phyloP scores from a whole-genome alignment of 1,140 invertebrate genomes.

The Tetramorium parvispinum region DNA sequence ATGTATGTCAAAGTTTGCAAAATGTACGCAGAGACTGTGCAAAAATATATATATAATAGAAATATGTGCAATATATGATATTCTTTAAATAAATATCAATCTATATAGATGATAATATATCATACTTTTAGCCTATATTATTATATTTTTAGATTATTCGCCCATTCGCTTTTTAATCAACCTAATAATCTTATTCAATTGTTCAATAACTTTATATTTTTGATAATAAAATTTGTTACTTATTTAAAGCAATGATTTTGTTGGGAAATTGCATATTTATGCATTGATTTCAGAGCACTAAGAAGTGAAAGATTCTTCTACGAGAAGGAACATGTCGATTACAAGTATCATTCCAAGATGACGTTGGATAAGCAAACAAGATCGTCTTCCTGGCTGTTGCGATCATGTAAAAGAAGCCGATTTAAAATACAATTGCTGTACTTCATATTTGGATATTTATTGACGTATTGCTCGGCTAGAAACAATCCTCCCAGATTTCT shows the following conservation, averaged over 20 bases:
- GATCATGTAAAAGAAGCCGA: conserved; percentile 71
- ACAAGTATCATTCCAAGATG: conserved; percentile 62
- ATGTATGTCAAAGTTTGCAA: background rate
- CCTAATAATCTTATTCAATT: background rate
- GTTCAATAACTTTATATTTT: conserved; percentile 1
- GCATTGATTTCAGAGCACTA: conserved; percentile 9
- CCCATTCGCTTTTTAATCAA: background rate
- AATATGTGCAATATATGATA: background rate
- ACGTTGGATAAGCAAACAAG: conserved; percentile 59
- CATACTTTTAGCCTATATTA: background rate
- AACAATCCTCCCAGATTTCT: conserved; percentile 94
- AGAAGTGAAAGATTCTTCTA: background rate
- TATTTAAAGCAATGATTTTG: background rate
- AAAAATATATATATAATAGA: background rate
- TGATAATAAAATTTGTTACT: background rate
- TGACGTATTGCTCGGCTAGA: conserved; percentile 77
- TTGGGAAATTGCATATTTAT: background rate
- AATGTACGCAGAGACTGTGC: background rate
- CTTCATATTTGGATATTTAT: conserved; percentile 56
- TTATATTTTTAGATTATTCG: background rate
- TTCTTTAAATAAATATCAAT: background rate
- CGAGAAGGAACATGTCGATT: conserved; percentile 57
- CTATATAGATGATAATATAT: background rate
- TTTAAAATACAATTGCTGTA: conserved; percentile 65
- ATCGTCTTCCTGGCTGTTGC: conserved; percentile 62